A percentile compares a stretch with the other conserved stretches of the same genome.
These are phyloP conservation scores for Oreochromis niloticus DNA, from an alignment of 2,113 vertebrate genomes.

Conservation along the genomic window DNA sequence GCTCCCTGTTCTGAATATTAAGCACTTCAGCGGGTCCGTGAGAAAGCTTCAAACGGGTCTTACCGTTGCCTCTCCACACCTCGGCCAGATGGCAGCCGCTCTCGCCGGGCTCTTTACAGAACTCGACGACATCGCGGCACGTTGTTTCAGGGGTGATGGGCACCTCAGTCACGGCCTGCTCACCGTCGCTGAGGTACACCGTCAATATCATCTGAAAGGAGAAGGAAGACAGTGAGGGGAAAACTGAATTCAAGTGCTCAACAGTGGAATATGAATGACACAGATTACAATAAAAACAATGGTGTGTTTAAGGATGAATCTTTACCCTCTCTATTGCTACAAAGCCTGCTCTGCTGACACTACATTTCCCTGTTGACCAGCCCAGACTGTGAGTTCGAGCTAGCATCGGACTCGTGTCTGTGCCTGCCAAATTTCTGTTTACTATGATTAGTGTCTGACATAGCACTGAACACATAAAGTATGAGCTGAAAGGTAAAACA, in stretches of 20 bases:
- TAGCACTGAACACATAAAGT: not conserved
- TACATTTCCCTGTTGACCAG: not conserved
- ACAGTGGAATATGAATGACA: not conserved
- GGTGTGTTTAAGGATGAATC: not conserved
- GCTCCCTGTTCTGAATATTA: not conserved
- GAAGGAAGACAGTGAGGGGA: not conserved
- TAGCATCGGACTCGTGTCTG: conserved; percentile 17
- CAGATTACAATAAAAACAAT: not conserved
- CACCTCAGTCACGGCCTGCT: conserved; percentile 93
- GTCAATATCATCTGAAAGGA: conserved; percentile 91
- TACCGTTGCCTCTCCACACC: conserved; percentile 96
- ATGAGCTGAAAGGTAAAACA: not conserved
- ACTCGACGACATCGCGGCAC: conserved; percentile 95
- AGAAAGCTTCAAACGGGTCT: conserved; percentile 1
- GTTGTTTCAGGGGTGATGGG: conserved; percentile 98
- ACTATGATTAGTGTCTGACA: conserved; percentile 4
- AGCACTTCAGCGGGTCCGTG: not conserved
- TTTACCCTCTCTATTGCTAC: not conserved
- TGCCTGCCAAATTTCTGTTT: conserved; percentile 38
- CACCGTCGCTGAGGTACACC: conserved; percentile 96
- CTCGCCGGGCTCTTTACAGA: conserved; percentile 97
- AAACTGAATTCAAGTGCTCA: not conserved
- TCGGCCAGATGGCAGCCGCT: conserved; percentile 96
- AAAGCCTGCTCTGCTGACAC: conserved; percentile 11
- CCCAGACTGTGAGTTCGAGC: not conserved